Conservation (phyloP, 2,113 vertebrate species). For the Hemibagrus wyckioides region DNA sequence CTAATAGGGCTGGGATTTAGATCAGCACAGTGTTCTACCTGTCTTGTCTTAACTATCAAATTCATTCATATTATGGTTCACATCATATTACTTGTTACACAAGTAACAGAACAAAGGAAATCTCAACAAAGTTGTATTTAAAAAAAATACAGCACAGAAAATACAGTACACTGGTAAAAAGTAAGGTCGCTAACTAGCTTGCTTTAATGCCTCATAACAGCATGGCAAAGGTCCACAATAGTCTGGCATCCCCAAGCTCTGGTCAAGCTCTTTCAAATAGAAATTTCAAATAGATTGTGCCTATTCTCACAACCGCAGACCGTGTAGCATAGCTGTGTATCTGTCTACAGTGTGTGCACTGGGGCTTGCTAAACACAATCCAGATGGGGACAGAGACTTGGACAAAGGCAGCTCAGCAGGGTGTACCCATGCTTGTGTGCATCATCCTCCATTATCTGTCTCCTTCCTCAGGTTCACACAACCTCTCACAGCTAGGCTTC, state of each 20-base stretch:
- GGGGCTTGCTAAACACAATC: slow-evolving; percentile 43
- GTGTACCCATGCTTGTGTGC: neutral
- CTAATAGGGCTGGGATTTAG: neutral
- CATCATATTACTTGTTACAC: no score
- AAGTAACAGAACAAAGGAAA: neutral
- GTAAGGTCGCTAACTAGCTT: neutral
- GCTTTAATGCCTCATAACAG: neutral
- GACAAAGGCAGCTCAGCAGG: slow-evolving; percentile 33
- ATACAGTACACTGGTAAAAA: neutral
- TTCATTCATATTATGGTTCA: no score
- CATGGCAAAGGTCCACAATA: no score
- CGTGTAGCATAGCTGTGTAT: neutral
- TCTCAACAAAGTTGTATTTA: neutral
- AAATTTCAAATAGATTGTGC: neutral
- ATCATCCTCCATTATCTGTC: neutral
- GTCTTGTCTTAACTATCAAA: no score
- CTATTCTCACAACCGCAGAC: neutral
- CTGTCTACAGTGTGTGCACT: slow-evolving; percentile 11
- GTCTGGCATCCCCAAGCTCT: neutral
- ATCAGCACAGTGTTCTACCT: neutral
- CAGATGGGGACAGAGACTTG: slow-evolving; percentile 48
- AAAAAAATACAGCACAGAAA: neutral
- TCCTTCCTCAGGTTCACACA: neutral
- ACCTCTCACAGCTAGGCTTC: neutral
- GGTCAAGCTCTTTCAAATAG: neutral